A percentile compares a stretch with the other conserved stretches of the same genome.
Evolutionary conservation across 1,140 invertebrate species (phyloP).

Genomic region (Tetramorium alpestre): DNA sequence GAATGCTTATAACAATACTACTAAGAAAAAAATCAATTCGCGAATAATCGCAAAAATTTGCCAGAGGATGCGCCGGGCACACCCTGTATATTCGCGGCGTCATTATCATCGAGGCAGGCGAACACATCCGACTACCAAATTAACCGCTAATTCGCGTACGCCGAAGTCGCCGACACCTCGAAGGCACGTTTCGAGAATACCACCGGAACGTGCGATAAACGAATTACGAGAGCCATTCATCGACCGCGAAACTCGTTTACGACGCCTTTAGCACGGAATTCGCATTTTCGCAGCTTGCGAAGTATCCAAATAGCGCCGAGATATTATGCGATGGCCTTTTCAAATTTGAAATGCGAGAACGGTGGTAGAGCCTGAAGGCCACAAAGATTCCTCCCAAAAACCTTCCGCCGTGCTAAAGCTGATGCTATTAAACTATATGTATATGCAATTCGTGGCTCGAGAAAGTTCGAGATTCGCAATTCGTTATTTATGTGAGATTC

Average conservation of each 20-base stretch:
- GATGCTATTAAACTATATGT: too few relatives aligned
- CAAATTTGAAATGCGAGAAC: conserved; percentile 8
- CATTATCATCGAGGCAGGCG: conserved; percentile 30
- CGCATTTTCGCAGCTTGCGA: conserved; percentile 29
- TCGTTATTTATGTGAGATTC: too few relatives aligned
- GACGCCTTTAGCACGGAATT: conserved; percentile 43
- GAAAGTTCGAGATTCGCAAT: too few relatives aligned
- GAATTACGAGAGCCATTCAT: conserved; percentile 63
- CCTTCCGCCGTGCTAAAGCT: background rate
- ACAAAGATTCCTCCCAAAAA: background rate
- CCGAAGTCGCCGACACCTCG: conserved; percentile 39
- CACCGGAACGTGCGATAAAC: conserved; percentile 63
- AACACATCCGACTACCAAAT: conserved; percentile 51
- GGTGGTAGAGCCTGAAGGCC: background rate
- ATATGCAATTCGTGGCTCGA: too few relatives aligned
- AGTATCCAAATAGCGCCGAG: background rate
- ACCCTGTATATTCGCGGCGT: background rate
- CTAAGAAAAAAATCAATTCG: background rate
- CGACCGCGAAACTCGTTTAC: conserved; percentile 54
- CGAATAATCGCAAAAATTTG: background rate
- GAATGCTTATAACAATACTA: background rate
- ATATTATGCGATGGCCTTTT: background rate
- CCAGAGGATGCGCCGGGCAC: background rate
- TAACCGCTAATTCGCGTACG: conserved; percentile 63
- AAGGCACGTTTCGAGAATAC: conserved; percentile 52